Evolutionary conservation across 2,797 vertebrate species (phyloP).

Genomic region (Erpetoichthys calabaricus): DNA sequence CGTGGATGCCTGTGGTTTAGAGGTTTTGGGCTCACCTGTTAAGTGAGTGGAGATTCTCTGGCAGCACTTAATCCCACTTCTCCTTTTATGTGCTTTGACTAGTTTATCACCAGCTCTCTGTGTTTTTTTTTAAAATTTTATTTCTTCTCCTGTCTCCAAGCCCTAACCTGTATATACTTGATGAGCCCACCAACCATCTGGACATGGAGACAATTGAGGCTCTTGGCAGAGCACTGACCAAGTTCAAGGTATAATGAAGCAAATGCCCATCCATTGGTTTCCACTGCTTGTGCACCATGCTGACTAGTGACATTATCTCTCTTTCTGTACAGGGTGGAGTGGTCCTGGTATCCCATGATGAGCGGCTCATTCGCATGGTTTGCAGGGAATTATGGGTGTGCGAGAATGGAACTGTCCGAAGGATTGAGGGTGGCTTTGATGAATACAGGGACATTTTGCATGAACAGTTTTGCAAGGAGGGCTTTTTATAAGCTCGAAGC

Average conservation of each 20-base stretch:
- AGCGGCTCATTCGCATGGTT: conserved; percentile 83
- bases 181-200: conserved; percentile 92
- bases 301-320: neutral
- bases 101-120: too few species aligned
- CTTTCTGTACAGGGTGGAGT: conserved; percentile 64
- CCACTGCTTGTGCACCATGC: neutral
- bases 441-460: conserved; percentile 87
- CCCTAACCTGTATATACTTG: conserved; percentile 91
- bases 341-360: conserved; percentile 85
- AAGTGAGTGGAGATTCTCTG: too few species aligned
- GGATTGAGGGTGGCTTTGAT: conserved; percentile 85
- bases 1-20: rapidly evolving
- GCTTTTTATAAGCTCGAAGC: conserved; percentile 64
- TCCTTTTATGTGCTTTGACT: too few species aligned
- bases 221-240: conserved; percentile 75
- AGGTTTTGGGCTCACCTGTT: too few species aligned
- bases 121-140: too few species aligned
- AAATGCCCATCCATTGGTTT: neutral
- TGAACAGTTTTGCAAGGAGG: conserved; percentile 88
- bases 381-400: conserved; percentile 94
- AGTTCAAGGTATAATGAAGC: conserved; percentile 59
- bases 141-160: conserved; percentile 36
- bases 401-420: conserved; percentile 51
- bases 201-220: conserved; percentile 97
- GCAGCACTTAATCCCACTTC: too few species aligned